phyloP scores from a whole-genome alignment of 2,113 vertebrate genomes.

The Numida meleagris region DNA sequence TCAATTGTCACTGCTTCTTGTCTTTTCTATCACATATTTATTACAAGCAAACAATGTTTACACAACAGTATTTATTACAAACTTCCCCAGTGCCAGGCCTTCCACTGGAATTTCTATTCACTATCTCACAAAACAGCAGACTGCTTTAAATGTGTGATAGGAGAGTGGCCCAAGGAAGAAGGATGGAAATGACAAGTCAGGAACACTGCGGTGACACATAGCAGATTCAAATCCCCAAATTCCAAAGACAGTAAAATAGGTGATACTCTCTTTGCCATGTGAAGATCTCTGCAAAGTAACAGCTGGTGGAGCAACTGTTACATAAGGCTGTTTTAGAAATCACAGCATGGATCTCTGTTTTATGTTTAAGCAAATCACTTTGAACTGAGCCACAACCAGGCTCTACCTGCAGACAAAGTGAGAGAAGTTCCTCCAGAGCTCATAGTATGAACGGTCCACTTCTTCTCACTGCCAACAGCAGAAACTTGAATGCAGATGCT shows the following conservation, averaged over 20 bases:
- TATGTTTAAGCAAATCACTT: neutral
- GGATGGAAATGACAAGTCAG: neutral
- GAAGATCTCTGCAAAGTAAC: neutral
- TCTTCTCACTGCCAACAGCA: neutral
- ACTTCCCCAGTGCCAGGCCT: neutral
- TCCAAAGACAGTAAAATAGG: neutral
- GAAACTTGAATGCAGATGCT: neutral
- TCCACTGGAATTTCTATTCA: neutral
- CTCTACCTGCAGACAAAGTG: neutral
- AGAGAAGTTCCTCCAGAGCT: neutral
- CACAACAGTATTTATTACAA: neutral
- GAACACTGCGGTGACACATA: neutral
- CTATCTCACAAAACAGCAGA: neutral
- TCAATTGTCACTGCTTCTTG: neutral
- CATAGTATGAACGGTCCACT: neutral
- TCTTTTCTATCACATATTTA: neutral
- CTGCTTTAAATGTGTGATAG: neutral
- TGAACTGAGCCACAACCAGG: neutral
- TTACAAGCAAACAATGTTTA: neutral
- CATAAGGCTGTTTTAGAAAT: neutral
- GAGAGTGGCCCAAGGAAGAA: neutral
- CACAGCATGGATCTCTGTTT: neutral
- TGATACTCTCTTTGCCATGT: neutral
- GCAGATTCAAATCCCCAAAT: neutral
- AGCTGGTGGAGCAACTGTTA: neutral